phyloP scores from a whole-genome alignment of 2,113 vertebrate genomes.

The Urocitellus parryii region DNA sequence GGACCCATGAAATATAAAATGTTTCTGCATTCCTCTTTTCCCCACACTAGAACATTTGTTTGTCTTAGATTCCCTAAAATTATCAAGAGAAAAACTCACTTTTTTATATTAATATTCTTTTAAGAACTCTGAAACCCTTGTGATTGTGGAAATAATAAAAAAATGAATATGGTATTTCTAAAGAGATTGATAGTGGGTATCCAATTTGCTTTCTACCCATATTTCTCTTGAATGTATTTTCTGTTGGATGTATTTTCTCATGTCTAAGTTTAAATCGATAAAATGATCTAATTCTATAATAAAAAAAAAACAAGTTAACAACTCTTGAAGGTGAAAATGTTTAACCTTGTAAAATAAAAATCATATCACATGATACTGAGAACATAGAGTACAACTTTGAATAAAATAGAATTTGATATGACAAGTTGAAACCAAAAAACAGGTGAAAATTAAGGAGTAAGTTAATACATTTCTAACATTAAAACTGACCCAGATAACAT shows the following conservation, averaged over 20 bases:
- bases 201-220: not conserved
- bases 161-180: not conserved
- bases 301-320: slow-evolving; percentile 34
- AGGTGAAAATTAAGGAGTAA: not conserved
- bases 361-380: not conserved
- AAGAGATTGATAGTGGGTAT: not conserved
- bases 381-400: not conserved
- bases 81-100: not conserved
- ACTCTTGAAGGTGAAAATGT: not conserved
- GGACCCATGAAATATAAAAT: not conserved
- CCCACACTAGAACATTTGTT: not conserved
- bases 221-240: not conserved
- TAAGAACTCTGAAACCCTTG: not conserved
- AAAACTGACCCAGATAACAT: slow-evolving; percentile 37
- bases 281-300: not conserved
- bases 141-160: not conserved
- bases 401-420: not conserved
- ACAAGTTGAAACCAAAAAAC: not conserved
- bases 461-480: slow-evolving; percentile 23
- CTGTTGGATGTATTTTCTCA: not conserved
- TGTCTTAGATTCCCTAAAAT: not conserved
- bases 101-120: not conserved
- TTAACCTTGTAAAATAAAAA: slow-evolving; percentile 43
- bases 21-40: not conserved
- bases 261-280: slow-evolving; percentile 1